These are phyloP conservation scores for Fringilla coelebs DNA, from an alignment of 2,797 vertebrate species.

Conservation along the genomic window DNA sequence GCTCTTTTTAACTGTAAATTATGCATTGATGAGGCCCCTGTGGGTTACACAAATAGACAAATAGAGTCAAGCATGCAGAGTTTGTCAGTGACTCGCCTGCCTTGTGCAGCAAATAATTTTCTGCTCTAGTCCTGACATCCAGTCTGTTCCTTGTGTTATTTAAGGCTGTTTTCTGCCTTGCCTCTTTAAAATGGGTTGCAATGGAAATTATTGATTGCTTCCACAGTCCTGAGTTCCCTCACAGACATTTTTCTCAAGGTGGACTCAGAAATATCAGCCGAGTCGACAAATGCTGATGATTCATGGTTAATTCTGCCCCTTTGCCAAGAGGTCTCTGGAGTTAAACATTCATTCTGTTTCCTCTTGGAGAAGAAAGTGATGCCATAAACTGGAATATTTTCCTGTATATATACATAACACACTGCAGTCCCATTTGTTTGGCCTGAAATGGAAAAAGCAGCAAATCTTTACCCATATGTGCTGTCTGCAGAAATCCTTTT, in stretches of 20 bases:
- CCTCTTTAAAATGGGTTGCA: slow-evolving; percentile 22
- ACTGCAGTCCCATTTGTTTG: slow-evolving; percentile 2
- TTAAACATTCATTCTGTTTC: slow-evolving; percentile 32
- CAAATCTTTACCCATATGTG: background rate
- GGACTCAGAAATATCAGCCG: slow-evolving; percentile 10
- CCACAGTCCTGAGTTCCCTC: slow-evolving; percentile 1
- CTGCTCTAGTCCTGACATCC: background rate
- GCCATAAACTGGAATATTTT: slow-evolving; percentile 31
- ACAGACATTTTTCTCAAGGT: slow-evolving; percentile 35
- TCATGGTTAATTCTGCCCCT: slow-evolving; percentile 26
- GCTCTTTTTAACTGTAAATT: background rate
- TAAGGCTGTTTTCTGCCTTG: slow-evolving; percentile 24
- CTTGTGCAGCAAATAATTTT: slow-evolving; percentile 31
- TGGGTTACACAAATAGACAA: background rate
- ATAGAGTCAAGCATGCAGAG: slow-evolving; percentile 26
- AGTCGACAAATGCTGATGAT: slow-evolving; percentile 40
- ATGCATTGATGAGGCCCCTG: background rate
- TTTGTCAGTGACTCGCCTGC: background rate
- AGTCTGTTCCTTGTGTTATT: slow-evolving; percentile 25
- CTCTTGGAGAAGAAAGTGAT: slow-evolving; percentile 4
- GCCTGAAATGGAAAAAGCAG: background rate
- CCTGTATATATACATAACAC: background rate
- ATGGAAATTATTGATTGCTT: slow-evolving; percentile 41
- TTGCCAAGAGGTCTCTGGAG: background rate
- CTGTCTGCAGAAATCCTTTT: background rate